Conservation (phyloP, 2,888 invertebrate species). For the Seira sanloemensis region DNA sequence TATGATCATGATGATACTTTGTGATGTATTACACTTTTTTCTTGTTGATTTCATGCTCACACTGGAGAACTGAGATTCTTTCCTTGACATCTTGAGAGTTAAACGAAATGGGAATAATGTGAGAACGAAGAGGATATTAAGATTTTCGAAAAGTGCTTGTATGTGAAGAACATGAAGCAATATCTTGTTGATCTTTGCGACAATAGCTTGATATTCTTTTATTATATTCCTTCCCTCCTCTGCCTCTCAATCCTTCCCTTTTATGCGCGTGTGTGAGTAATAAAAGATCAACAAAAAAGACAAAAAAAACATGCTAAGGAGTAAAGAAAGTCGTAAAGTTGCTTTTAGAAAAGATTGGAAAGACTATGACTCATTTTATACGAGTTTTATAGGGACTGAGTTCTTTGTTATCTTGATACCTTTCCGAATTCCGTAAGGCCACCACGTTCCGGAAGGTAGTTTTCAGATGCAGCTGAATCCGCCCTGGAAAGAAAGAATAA, state of each 20-base stretch:
- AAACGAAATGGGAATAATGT: not conserved
- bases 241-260: constrained; percentile 17
- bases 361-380: constrained; percentile 32
- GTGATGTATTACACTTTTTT: not conserved
- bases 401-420: constrained; percentile 53
- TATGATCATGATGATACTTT: not conserved
- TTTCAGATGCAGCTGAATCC: constrained; percentile 72
- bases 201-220: constrained; percentile 9
- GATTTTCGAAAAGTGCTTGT: constrained; percentile 2
- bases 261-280: not conserved
- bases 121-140: not conserved
- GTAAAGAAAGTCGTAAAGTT: constrained; percentile 54
- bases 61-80: not conserved
- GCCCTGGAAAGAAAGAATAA: constrained; percentile 67
- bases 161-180: not conserved
- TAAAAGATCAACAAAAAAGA: constrained; percentile 8
- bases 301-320: constrained; percentile 16
- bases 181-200: constrained; percentile 14
- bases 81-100: not conserved
- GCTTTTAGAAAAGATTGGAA: constrained; percentile 55
- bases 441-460: constrained; percentile 72
- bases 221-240: not conserved
- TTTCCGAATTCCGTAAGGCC: constrained; percentile 73
- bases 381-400: constrained; percentile 30
- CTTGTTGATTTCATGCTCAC: not conserved